These are phyloP conservation scores for Dryomyza anilis DNA, from an alignment of 2,888 invertebrate genomes.

Conservation along the genomic window DNA sequence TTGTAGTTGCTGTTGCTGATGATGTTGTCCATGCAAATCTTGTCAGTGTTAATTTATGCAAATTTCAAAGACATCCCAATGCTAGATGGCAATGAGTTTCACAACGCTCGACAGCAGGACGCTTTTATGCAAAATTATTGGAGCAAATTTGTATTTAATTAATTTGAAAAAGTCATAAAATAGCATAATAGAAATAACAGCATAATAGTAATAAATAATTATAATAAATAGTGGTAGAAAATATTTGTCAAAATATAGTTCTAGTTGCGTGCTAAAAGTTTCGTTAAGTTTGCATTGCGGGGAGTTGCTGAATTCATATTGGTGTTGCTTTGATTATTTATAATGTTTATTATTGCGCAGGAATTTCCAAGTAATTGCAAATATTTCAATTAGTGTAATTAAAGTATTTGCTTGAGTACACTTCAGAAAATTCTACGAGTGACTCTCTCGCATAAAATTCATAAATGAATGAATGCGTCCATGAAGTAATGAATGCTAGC, in stretches of 20 bases:
- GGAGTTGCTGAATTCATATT: no score
- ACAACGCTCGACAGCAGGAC: no score
- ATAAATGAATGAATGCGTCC: no score
- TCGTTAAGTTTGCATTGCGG: not conserved
- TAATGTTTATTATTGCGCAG: no score
- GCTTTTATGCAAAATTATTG: conserved; percentile 12
- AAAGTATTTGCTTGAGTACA: not conserved
- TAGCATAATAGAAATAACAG: no score
- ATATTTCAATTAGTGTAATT: not conserved
- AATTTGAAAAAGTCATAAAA: not conserved
- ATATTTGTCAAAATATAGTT: not conserved
- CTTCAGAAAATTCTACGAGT: not conserved
- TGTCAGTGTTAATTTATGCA: conserved; percentile 7
- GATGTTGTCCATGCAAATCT: no score
- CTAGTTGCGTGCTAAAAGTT: not conserved
- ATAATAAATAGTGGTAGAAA: not conserved
- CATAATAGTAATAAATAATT: not conserved
- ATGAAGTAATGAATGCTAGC: no score
- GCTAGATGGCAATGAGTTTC: not conserved
- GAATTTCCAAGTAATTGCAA: not conserved
- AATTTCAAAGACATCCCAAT: not conserved
- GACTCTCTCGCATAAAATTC: not conserved
- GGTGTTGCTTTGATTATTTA: no score
- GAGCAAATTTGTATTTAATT: conserved; percentile 7
- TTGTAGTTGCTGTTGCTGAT: conserved; percentile 11